A percentile compares a stretch with the other conserved stretches of the same genome.
These are phyloP conservation scores for Vanessa tameamea DNA, from an alignment of 1,140 invertebrate species.

Conservation along the genomic window DNA sequence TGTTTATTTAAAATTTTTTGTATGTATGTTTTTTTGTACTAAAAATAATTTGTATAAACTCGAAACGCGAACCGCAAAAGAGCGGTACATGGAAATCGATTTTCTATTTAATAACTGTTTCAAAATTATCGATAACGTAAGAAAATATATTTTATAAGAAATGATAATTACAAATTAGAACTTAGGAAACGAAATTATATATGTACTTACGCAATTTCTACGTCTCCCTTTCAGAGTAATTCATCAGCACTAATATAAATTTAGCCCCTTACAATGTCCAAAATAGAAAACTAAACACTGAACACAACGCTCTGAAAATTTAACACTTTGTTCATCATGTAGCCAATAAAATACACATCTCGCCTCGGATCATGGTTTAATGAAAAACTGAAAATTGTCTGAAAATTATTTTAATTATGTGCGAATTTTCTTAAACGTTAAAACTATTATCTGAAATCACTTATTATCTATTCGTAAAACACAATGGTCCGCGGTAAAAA, in stretches of 20 bases:
- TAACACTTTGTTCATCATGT: slow-evolving; percentile 56
- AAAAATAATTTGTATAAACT: too few species aligned
- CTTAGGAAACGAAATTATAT: slow-evolving; percentile 21
- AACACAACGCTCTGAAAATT: slow-evolving; percentile 44
- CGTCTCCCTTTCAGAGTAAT: slow-evolving; percentile 50
- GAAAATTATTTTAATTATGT: slow-evolving; percentile 40
- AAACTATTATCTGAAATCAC: slow-evolving; percentile 39
- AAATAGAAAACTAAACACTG: slow-evolving; percentile 67
- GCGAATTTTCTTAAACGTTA: slow-evolving; percentile 34
- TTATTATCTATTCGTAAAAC: slow-evolving; percentile 42
- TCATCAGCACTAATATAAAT: slow-evolving; percentile 56
- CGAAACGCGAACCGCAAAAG: too few species aligned
- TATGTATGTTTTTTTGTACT: too few species aligned
- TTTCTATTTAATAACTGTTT: too few species aligned
- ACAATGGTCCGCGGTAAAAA: slow-evolving; percentile 49
- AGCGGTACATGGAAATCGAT: too few species aligned
- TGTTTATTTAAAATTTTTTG: too few species aligned
- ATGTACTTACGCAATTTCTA: slow-evolving; percentile 71
- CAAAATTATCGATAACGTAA: too few species aligned
- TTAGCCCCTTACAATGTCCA: slow-evolving; percentile 61
- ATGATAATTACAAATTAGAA: slow-evolving; percentile 3
- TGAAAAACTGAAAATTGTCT: slow-evolving; percentile 53
- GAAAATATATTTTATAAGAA: not conserved
- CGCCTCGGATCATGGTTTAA: slow-evolving; percentile 38
- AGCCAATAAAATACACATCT: slow-evolving; percentile 41